phyloP scores from a whole-genome alignment of 2,113 vertebrate genomes.

The Dasyprocta punctata region DNA sequence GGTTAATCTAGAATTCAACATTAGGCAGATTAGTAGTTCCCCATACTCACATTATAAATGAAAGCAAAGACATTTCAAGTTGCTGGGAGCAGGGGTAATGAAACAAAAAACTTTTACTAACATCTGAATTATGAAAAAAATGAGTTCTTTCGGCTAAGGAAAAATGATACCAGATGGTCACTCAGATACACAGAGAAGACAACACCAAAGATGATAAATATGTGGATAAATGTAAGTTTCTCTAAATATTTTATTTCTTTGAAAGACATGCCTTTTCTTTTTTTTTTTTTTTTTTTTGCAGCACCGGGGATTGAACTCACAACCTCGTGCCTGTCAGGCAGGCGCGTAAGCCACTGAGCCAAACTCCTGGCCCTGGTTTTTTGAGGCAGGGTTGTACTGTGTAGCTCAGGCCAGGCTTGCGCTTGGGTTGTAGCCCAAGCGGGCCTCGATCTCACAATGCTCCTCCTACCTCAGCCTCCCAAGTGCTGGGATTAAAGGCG shows the following conservation, averaged over 20 bases:
- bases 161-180: not conserved
- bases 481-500: no score
- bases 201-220: not conserved
- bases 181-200: not conserved
- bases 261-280: no score
- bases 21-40: not conserved
- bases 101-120: not conserved
- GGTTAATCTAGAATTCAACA: not conserved
- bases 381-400: no score
- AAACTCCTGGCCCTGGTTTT: no score
- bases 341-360: no score
- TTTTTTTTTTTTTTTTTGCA: no score
- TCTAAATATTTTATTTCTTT: not conserved
- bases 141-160: not conserved
- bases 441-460: no score
- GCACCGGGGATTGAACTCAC: no score
- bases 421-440: no score
- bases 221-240: not conserved
- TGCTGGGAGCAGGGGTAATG: not conserved
- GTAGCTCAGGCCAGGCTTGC: no score
- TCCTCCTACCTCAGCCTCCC: no score
- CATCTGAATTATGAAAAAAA: not conserved
- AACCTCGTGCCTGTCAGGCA: no score
- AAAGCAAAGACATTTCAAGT: not conserved
- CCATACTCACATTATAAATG: not conserved